Evolutionary conservation across 2,797 vertebrate genomes (phyloP), one percentile per base, ranked within the genome.

Genomic region (Lagodon rhomboides): DNA sequence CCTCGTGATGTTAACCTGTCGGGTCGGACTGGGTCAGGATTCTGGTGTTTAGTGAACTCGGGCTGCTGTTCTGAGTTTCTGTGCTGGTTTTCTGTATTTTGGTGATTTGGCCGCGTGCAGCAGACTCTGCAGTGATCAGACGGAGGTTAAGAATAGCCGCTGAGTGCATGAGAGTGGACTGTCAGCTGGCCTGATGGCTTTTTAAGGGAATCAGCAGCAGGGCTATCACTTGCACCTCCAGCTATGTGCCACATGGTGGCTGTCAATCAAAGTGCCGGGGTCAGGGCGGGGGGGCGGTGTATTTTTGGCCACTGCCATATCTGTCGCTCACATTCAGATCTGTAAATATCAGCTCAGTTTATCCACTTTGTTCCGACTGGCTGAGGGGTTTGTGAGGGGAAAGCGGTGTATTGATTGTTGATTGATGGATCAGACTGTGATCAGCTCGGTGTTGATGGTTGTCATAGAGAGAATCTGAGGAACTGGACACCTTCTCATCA

Each of bases 191-290:
- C 86, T 80, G 54, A 97, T 99, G 97, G 95, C 98, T 99, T 99
- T 99, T 99, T 99, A 99, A 98, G 98, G 98, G 96, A 98, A 99
- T 98, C 96, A 93, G 91, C 95, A 90, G 95, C 91, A 87, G 90
- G n/a, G 92, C 90, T 97, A 96, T 97, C 96, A 95, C 30, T 94
- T 96, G 95, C 30, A 91, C 75, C 92, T 86, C 89, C 92, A 94
- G 95, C 88, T 95, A 96, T 96, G 95, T 93, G 94, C 95, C 98
- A 99, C 96, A 97, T 99, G 98, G 93, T 95, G 92, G 81, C 96
- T 99, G 97, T 98, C 95, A 94, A 92, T 93, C 94, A 96, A 93
- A 56, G 30, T 56, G 51, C 30, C 41, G 10, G 55, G 77, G 58
- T 68, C 64, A 8, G 76, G 75, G 55, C 34, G 18, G 22, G 65